phyloP scores from a whole-genome alignment of 2,113 vertebrate genomes.

The Actenoides lindsayi region DNA sequence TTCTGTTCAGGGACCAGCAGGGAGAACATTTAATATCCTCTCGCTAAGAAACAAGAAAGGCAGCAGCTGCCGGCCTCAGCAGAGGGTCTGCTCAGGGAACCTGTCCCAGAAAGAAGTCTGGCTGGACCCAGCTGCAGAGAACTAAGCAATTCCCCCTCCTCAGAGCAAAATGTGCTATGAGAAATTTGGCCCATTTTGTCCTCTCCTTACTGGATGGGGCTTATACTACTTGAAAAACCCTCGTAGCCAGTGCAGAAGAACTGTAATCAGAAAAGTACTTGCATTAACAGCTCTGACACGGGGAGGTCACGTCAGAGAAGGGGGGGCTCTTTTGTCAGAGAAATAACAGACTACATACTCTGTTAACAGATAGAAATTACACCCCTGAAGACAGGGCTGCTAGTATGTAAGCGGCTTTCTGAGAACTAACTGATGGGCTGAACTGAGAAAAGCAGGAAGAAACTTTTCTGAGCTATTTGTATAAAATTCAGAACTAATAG shows the following conservation, averaged over 20 bases:
- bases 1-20: background rate
- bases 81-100: background rate
- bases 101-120: background rate
- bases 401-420: background rate
- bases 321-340: background rate
- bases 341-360: background rate
- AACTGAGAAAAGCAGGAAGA: background rate
- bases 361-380: background rate
- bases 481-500: background rate
- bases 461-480: background rate
- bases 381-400: background rate
- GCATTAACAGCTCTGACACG: background rate
- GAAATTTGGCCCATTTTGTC: background rate
- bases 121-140: background rate
- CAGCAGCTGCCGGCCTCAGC: slow-evolving; percentile 15
- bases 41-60: background rate
- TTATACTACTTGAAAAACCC: background rate
- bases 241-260: background rate
- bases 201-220: background rate
- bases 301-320: background rate
- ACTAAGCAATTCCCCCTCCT: background rate
- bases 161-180: background rate
- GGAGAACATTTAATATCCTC: background rate
- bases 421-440: background rate
- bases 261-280: background rate